Evolutionary conservation across 2,797 vertebrate genomes (phyloP).

Genomic region (Tenualosa ilisha): DNA sequence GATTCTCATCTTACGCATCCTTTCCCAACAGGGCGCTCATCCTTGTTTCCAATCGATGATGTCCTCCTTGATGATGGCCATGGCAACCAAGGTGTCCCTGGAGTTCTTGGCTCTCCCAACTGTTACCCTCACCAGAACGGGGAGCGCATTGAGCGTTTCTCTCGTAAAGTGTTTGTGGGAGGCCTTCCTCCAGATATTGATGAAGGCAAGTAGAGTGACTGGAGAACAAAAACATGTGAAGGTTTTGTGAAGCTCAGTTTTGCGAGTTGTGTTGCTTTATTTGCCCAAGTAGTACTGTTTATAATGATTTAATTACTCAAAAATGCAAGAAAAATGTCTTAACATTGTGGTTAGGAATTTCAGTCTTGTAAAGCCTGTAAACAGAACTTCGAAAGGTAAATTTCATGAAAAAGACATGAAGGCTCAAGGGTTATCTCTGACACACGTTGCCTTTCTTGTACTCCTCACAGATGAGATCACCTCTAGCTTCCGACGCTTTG

Average conservation of each 20-base stretch:
- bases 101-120: slow-evolving; percentile 86
- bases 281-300: not conserved
- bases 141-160: slow-evolving; percentile 94
- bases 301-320: not conserved
- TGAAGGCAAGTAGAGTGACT: slow-evolving; percentile 79
- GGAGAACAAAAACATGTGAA: not conserved
- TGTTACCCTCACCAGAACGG: slow-evolving; percentile 96
- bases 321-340: not conserved
- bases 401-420: not conserved
- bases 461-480: slow-evolving; percentile 91
- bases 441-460: not conserved
- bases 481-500: slow-evolving; percentile 95
- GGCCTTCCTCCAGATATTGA: slow-evolving; percentile 97
- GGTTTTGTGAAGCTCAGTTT: no score
- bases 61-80: slow-evolving; percentile 92
- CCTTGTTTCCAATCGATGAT: slow-evolving; percentile 96
- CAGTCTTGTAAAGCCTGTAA: not conserved
- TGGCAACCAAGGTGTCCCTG: slow-evolving; percentile 85
- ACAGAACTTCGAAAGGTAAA: not conserved
- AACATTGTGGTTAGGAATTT: not conserved
- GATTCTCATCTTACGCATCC: not conserved
- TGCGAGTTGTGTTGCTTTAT: not conserved
- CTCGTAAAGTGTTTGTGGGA: slow-evolving; percentile 96
- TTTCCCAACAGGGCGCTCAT: slow-evolving; percentile 84
- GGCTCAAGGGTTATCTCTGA: not conserved